Conservation (phyloP, 2,797 vertebrate species). For the Myiotriccus ornatus region DNA sequence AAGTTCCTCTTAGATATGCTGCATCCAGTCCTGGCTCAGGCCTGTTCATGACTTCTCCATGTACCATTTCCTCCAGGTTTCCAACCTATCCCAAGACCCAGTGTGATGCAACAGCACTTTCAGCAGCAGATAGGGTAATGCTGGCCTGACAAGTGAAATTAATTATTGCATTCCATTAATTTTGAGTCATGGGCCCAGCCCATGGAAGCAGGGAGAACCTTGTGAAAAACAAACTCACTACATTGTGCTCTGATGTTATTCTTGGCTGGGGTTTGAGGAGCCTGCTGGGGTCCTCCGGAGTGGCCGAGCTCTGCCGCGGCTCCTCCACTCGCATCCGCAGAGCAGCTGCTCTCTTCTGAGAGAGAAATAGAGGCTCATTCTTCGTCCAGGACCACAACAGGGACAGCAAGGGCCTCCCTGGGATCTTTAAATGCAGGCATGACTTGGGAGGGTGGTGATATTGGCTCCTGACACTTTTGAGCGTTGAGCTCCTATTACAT, state of each 20-base stretch:
- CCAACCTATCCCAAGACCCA: neutral
- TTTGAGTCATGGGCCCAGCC: slow-evolving; percentile 69
- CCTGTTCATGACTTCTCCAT: neutral
- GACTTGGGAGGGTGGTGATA: neutral
- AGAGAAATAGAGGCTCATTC: neutral
- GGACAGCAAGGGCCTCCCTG: slow-evolving; percentile 1
- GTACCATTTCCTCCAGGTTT: slow-evolving; percentile 47
- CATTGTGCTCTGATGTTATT: slow-evolving; percentile 66
- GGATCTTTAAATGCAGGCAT: neutral
- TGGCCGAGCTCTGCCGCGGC: neutral
- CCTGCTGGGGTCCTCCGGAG: slow-evolving; percentile 57
- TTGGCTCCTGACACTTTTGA: neutral
- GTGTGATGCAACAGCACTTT: slow-evolving; percentile 63
- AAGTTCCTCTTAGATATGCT: slow-evolving; percentile 3
- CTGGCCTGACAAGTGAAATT: slow-evolving; percentile 71
- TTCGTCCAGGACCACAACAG: neutral
- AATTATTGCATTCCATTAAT: slow-evolving; percentile 75
- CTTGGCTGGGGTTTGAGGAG: slow-evolving; percentile 48
- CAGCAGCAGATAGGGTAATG: slow-evolving; percentile 64
- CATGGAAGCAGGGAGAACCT: slow-evolving; percentile 62
- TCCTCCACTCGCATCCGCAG: neutral
- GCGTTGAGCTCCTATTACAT: neutral
- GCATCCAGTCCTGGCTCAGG: neutral
- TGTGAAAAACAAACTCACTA: slow-evolving; percentile 70
- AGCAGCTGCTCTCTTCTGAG: slow-evolving; percentile 61